A percentile compares a stretch with the other conserved stretches of the same genome.
Evolutionary conservation across 2,113 vertebrate species (phyloP).

Genomic region (Muntiacus reevesi): DNA sequence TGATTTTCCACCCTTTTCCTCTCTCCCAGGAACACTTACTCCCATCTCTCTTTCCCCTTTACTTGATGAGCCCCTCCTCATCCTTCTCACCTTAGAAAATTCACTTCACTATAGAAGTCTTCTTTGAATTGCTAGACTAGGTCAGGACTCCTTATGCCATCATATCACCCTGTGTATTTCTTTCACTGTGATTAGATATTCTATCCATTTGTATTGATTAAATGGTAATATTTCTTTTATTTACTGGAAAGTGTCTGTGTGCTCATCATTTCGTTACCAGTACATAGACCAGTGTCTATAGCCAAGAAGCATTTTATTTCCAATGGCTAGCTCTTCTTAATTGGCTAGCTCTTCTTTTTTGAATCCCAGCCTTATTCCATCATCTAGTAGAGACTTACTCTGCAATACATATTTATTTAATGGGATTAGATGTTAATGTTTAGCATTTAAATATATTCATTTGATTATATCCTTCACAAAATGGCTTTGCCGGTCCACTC

Average conservation of each 20-base stretch:
- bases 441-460: background rate
- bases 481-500: background rate
- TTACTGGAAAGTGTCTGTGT: background rate
- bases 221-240: background rate
- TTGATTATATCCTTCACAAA: background rate
- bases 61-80: background rate
- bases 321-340: background rate
- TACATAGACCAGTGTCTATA: background rate
- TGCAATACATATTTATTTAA: background rate
- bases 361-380: background rate
- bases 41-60: background rate
- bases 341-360: background rate
- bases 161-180: background rate
- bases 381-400: background rate
- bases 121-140: background rate
- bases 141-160: background rate
- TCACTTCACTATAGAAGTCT: background rate
- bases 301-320: background rate
- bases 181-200: background rate
- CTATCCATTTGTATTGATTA: background rate
- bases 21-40: background rate
- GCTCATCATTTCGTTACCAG: background rate
- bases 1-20: background rate
- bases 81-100: background rate
- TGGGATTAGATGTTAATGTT: background rate